Base-by-base conservation (phyloP, 2,888 invertebrate species). In the Tachystola acroxantha region DNA sequence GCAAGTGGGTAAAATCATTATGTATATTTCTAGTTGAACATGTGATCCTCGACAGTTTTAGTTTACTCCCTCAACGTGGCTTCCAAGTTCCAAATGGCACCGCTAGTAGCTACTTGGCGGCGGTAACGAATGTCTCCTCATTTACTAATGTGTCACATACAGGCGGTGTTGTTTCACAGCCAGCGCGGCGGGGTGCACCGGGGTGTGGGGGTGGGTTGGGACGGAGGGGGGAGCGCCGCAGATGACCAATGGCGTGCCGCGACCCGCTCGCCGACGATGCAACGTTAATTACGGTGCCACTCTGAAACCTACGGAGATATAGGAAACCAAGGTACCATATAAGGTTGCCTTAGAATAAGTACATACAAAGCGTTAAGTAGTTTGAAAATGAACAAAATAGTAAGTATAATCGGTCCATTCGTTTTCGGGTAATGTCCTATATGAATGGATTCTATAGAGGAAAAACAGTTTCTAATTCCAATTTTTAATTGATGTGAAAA, bases 71-170 rank as follows among this genome's bases (percentile, higher is more conserved):
- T 30, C 30, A 10, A n/a, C 29, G 27, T 26, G 16, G 16, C 3
- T 16, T 10, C 10, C 26, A 10, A 24, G n/a, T 27, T 32, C 24
- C 12, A 24, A 64, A 86, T 82, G 79, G 79, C 80, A 9, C 6
- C 32, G 30, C 30, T 30, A 16, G 32, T 32, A 22, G 22, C 13
- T 33, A 26, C 20, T 37, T 30, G 31, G 34, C 32, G 22, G 14
- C 78, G 66, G 75, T 87, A 86, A 87, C 84, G 84, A 86, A 87
- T 88, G 86, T 80, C 66, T 76, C 77, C 86, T 88, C 87, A 87
- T 88, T 84, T 87, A 87, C 87, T 88, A 87, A 88, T 88, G 85
- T 88, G 87, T 87, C 88, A 85, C 84, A 86, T 77, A 80, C 88
- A 87, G 78, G 16, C 16, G 80, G 76, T 69, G 84, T 81, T 84